Evolutionary conservation across 2,113 vertebrate genomes (phyloP).

Genomic region (Riparia riparia): DNA sequence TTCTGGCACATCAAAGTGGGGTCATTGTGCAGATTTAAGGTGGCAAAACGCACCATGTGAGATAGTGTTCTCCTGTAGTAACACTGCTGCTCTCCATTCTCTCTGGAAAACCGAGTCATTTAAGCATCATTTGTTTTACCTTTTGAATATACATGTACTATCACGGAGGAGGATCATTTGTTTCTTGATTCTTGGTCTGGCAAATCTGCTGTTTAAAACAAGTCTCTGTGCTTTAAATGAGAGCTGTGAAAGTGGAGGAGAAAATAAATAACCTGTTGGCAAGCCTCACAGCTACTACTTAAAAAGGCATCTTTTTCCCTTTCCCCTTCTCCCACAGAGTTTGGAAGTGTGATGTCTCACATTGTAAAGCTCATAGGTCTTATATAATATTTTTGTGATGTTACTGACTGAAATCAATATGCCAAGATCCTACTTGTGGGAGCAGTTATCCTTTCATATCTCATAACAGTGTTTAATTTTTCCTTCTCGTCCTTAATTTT

Average conservation of each 20-base stretch:
- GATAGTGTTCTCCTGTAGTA: neutral
- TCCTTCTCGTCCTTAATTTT: neutral
- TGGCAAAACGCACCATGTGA: fast-evolving
- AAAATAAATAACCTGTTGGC: neutral
- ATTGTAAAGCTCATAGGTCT: neutral
- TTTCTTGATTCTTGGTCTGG: neutral
- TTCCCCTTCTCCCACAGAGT: neutral
- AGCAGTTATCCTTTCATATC: neutral
- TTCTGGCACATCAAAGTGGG: neutral
- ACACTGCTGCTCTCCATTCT: neutral
- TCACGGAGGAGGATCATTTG: neutral
- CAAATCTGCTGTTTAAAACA: neutral
- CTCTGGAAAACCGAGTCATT: neutral
- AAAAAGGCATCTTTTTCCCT: neutral
- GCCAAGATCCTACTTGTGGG: neutral
- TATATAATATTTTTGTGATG: neutral
- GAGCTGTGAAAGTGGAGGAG: neutral
- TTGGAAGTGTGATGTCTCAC: neutral
- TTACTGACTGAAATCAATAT: neutral
- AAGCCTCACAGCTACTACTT: neutral
- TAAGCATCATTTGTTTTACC: neutral
- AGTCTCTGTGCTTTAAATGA: neutral
- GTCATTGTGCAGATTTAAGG: neutral
- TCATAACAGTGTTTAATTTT: neutral
- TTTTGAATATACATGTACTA: neutral